phyloP scores from a whole-genome alignment of 2,888 invertebrate genomes.

The Hirudinaria manillensis region DNA sequence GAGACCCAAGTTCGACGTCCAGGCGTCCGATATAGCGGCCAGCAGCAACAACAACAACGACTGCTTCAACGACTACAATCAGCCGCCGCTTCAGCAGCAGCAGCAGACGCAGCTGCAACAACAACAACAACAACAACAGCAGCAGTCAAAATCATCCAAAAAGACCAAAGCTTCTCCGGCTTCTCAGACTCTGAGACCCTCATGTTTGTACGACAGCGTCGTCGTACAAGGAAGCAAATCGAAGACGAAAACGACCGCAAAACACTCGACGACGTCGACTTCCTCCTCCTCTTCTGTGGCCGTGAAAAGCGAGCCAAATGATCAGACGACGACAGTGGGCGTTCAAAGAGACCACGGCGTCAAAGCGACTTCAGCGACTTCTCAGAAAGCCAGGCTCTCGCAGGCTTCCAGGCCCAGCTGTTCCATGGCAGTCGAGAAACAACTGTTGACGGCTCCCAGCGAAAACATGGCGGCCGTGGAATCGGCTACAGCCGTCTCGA shows the following conservation, averaged over 20 bases:
- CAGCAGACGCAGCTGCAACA: not conserved
- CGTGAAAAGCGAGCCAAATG: constrained; percentile 8
- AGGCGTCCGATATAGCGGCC: not conserved
- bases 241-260: not conserved
- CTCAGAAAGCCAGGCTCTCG: not conserved
- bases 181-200: not conserved
- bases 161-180: not conserved
- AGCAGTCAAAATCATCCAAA: not conserved
- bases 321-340: not conserved
- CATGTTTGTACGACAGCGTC: not conserved
- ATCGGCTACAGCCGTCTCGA: not conserved
- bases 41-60: not conserved
- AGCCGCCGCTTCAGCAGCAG: not conserved
- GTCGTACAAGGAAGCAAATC: no score
- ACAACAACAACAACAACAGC: not conserved
- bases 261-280: not conserved
- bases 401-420: not conserved
- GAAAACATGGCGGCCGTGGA: not conserved
- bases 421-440: not conserved
- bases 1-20: not conserved
- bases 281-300: not conserved
- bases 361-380: no score
- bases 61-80: not conserved
- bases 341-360: not conserved
- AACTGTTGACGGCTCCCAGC: not conserved